Percentiles rank a stretch among this genome's conserved stretches.
phyloP scores from a whole-genome alignment of 2,113 vertebrate species.

The Xyliphius kryptos region DNA sequence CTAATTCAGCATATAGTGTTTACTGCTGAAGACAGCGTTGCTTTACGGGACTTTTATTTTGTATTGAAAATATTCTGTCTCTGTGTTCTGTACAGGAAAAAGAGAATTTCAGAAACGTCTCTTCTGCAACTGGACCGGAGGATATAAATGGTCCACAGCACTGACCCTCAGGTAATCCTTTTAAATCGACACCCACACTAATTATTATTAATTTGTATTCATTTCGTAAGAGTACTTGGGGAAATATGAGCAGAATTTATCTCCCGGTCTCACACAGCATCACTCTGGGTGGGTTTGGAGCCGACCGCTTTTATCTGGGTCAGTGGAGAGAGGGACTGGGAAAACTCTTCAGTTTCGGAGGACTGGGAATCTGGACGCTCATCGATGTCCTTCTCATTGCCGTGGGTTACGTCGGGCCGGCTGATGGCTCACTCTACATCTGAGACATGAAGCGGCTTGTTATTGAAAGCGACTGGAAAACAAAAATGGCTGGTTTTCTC shows the following conservation, averaged over 20 bases:
- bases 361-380: conserved; percentile 94
- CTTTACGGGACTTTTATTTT: too few species aligned
- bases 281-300: conserved; percentile 92
- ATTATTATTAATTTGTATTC: too few species aligned
- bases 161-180: conserved; percentile 88
- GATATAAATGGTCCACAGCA: conserved; percentile 97
- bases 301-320: conserved; percentile 94
- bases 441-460: too few species aligned
- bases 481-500: too few species aligned
- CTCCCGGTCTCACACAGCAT: conserved; percentile 71
- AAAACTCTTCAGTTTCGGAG: conserved; percentile 98
- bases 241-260: too few species aligned
- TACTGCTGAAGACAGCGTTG: too few species aligned
- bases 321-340: conserved; percentile 96
- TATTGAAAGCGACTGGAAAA: too few species aligned
- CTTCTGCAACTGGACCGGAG: conserved; percentile 97
- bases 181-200: too few species aligned
- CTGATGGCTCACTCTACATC: conserved; percentile 95
- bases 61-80: too few species aligned
- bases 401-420: conserved; percentile 92
- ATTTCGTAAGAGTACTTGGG: too few species aligned
- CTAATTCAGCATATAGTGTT: too few species aligned
- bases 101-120: conserved; percentile 86
- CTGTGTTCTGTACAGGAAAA: conserved; percentile 68
- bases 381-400: conserved; percentile 92